Conservation (phyloP, 1,140 invertebrate species). For the Glossosoma conforme region DNA sequence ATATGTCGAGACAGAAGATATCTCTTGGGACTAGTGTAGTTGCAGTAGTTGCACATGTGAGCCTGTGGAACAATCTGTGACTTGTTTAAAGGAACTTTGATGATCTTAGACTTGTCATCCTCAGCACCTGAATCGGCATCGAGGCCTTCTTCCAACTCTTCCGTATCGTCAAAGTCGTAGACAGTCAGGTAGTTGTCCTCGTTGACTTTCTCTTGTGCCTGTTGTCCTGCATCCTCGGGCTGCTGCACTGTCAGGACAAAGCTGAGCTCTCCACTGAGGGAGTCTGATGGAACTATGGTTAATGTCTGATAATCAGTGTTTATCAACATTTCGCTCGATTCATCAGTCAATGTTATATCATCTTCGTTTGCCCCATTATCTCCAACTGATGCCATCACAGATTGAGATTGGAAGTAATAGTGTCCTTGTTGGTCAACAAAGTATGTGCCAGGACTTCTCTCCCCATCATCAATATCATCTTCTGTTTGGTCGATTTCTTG, state of each 20-base stretch:
- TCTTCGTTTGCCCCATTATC: slow-evolving; percentile 7
- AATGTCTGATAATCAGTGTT: slow-evolving; percentile 82
- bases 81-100: slow-evolving; percentile 63
- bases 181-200: slow-evolving; percentile 55
- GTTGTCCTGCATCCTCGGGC: slow-evolving; percentile 56
- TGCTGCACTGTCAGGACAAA: slow-evolving; percentile 88
- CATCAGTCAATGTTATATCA: slow-evolving; percentile 6
- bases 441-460: slow-evolving; percentile 59
- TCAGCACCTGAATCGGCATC: slow-evolving; percentile 60
- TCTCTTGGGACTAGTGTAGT: slow-evolving; percentile 83
- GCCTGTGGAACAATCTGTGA: slow-evolving; percentile 64
- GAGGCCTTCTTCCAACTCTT: slow-evolving; percentile 45
- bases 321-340: not conserved
- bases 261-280: slow-evolving; percentile 75
- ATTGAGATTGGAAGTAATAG: slow-evolving; percentile 63
- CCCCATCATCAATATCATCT: slow-evolving; percentile 45
- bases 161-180: slow-evolving; percentile 63
- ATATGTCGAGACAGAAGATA: slow-evolving; percentile 89
- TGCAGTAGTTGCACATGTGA: slow-evolving; percentile 85
- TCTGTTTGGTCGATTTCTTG: slow-evolving; percentile 15
- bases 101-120: slow-evolving; percentile 66
- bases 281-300: slow-evolving; percentile 79
- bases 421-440: slow-evolving; percentile 73
- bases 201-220: slow-evolving; percentile 55
- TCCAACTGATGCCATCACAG: slow-evolving; percentile 9